Evolutionary conservation across 2,888 invertebrate species (phyloP).

Genomic region (Drosophila setosimentum): DNA sequence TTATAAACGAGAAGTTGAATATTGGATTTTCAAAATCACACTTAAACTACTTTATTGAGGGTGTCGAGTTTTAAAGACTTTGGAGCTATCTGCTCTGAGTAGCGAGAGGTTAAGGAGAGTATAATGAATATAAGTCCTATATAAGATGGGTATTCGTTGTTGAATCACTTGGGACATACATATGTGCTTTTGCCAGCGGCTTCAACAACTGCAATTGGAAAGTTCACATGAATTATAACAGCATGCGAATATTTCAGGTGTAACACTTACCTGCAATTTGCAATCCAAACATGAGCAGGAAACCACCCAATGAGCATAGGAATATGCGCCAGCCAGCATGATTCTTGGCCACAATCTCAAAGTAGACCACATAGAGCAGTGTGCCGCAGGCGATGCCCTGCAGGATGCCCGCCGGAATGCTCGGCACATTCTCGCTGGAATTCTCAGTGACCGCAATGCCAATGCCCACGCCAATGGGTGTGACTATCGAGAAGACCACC

Average conservation of each 20-base stretch:
- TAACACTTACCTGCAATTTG: constrained; percentile 84
- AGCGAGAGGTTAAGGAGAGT: not conserved
- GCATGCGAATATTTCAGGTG: too few species aligned
- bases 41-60: not conserved
- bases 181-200: constrained; percentile 55
- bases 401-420: constrained; percentile 87
- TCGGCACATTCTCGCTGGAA: constrained; percentile 87
- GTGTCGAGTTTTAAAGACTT: not conserved
- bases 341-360: constrained; percentile 92
- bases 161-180: constrained; percentile 42
- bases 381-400: constrained; percentile 95
- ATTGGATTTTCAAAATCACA: not conserved
- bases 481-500: constrained; percentile 92
- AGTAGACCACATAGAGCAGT: constrained; percentile 96
- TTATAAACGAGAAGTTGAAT: not conserved
- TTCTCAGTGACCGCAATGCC: constrained; percentile 90
- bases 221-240: not conserved
- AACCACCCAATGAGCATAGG: constrained; percentile 89
- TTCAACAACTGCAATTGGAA: constrained; percentile 53
- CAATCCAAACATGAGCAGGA: constrained; percentile 90
- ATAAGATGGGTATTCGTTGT: too few species aligned
- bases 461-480: constrained; percentile 89
- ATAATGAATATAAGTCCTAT: not conserved
- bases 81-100: not conserved
- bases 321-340: constrained; percentile 88